Evolutionary conservation across 1,140 invertebrate species (phyloP), one percentile per base, ranked within the genome.

Genomic region (Brachionus plicatilis): DNA sequence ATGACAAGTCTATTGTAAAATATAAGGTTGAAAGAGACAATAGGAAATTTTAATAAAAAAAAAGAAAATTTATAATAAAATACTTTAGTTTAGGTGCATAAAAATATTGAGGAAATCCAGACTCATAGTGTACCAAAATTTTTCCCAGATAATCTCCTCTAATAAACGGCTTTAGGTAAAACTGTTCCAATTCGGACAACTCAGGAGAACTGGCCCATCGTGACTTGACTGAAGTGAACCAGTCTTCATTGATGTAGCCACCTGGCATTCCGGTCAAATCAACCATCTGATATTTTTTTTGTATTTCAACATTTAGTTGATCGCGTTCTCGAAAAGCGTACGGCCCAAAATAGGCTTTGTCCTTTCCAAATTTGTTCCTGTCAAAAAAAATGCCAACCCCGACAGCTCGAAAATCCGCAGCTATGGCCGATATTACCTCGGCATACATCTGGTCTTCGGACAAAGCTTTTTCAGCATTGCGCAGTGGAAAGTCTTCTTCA

Each of bases 151-250:
- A 94, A 88, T 97, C 95, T 85, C 93, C 95, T 5, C 96, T 91
- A 79, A 98, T 93, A 88, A 94, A 94, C 86, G 98, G 95, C 90
- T 97, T 98, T 87, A 96, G 92, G 88, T 93, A 94, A 89, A 93
- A 96, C 87, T 96, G 95, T 89, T 97, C 95, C 72, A 99, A 90
- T 86, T 92, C 92, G 24, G 70, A 56, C 6, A 53, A 14, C 88
- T 97, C 95, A 86, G 95, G 95, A 89, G 97, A 97, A 0, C 95
- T 94, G 11, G 94, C 93, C 96, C 96, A 98, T 60, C 96, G 92
- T 87, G 94, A 37, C 65, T 84, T 84, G 0, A 84, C 56, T 3
- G 78, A 45, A 29, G 45, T 53, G 43, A 84, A 84, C 83, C 83
- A 84, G 8, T 75, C 37, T 72, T 84, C 85, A 9, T 78, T 56